Evolutionary conservation across 2,888 invertebrate species (phyloP).

Genomic region (Pilophorus perplexus): DNA sequence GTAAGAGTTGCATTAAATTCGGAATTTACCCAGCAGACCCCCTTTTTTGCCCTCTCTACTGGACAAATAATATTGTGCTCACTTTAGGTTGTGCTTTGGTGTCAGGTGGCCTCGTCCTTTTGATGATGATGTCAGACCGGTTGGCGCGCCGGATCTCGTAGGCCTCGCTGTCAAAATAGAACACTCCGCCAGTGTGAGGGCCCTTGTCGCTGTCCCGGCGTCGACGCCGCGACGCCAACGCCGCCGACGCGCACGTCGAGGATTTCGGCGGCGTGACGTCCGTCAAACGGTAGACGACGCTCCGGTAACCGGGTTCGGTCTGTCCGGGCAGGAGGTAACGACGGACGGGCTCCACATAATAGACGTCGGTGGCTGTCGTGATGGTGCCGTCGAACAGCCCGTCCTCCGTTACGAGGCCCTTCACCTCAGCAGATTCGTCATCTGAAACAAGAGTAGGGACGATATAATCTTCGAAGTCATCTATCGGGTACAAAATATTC

Average conservation of each 20-base stretch:
- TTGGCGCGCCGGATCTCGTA: conserved; percentile 45
- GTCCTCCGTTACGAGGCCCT: conserved; percentile 80
- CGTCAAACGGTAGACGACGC: conserved; percentile 77
- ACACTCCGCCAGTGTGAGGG: conserved; percentile 61
- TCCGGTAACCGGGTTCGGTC: conserved; percentile 64
- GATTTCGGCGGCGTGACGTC: conserved; percentile 63
- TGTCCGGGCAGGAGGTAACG: conserved; percentile 57
- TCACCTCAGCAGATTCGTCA: conserved; percentile 83
- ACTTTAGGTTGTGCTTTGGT: conserved; percentile 36
- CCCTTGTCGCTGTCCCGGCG: conserved; percentile 57
- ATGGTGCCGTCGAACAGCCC: conserved; percentile 89
- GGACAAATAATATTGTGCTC: too few relatives aligned
- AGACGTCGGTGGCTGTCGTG: conserved; percentile 72
- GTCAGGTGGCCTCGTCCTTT: conserved; percentile 55
- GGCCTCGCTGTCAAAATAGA: conserved; percentile 45
- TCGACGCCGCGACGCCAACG: conserved; percentile 40
- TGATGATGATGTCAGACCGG: conserved; percentile 54
- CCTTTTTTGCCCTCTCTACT: too few relatives aligned
- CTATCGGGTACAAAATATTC: too few relatives aligned
- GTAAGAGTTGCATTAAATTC: too few relatives aligned
- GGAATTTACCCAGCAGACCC: too few relatives aligned
- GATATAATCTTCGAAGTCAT: too few relatives aligned
- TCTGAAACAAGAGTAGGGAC: conserved; percentile 54
- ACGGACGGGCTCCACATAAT: conserved; percentile 77
- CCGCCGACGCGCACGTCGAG: conserved; percentile 44